Evolutionary conservation across 2,113 vertebrate genomes (phyloP), one percentile per base, ranked within the genome.

Genomic region (Cyanoramphus novaezelandiae): DNA sequence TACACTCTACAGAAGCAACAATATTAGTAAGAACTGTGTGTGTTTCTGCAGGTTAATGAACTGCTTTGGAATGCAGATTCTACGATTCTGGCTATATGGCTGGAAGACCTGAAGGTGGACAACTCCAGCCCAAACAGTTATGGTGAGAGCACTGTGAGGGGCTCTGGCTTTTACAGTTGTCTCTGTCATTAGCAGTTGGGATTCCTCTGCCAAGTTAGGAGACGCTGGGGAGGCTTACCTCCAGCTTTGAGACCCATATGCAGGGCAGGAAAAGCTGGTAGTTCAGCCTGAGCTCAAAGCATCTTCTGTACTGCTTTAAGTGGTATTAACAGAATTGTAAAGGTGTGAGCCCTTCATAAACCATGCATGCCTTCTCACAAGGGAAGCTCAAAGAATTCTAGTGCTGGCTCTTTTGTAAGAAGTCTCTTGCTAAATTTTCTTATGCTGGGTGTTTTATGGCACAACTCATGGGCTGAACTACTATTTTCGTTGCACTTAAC

Each of bases 21-120:
- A 1, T 57, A 43, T 60, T 27, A 23, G 4, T 79, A 49, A 69
- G 18, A 86, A 33, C 23, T 8, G 0, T 81, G 20, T 92, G 89
- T 93, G 39, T 82, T 91, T 68, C 53, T 35, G 44, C 93, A 99
- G 99, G 99, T 99, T 72, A 99, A 98, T 86, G 98, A 99, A 80
- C 96, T 99, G 86, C 97, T 99, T 76, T 99, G 99, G 99, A 99
- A 99, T 97, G 97, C 96, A n/a, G 99, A 99, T 96, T 99, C 99
- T 60, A 97, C 98, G 0, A 94, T 99, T 74, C 95, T 99, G 62
- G 98, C 98, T 7, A 86, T 99, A 67, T 99, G 99, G 99, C 93
- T 99, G 63, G 99, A 99, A 96, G 99, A 99, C 52, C 91, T 98
- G 14, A 91, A 60, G 4, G 97, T 97, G 64, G 97, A 98, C 46